Evolutionary conservation across 2,888 invertebrate genomes (phyloP), one percentile per base, ranked within the genome.

Genomic region (Aspidiotus rigidus): DNA sequence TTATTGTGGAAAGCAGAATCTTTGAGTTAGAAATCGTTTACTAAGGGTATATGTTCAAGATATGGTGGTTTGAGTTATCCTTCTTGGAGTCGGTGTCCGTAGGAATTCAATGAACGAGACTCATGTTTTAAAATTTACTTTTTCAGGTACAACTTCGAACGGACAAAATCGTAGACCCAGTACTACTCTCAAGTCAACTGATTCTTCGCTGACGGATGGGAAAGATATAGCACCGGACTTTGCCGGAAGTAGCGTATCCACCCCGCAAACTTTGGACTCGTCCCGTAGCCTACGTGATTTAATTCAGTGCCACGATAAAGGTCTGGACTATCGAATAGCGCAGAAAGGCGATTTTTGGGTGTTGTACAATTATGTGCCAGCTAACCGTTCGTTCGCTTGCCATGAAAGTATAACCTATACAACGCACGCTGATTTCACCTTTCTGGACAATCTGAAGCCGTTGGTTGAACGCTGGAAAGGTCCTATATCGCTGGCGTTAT

Each of bases 391-490:
- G 62, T 74, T 74, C 72, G 73, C 72, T 76, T 93, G 93, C 79
- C 88, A 90, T 79, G 90, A 92, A 79, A 86, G 86, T 74, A 84
- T 94, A 73, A 94, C 94, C 1, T 93, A 93, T 77, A 92, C 93
- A 49, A 94, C 94, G 13, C 94, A 94, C 78, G 92, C 90, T 7
- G 93, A 93, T 76, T 91, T 86, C 80, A 90, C 92, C 74, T 94
- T 93, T 81, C 83, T 94, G 76, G 90, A 93, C 79, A 94, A 95
- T 79, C 82, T 93, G 75, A 84, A 86, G 77, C 90, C 92, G 71
- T 81, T 95, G 75, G 80, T 93, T 77, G 87, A 90, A 77, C 83
- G 88, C 80, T 94, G 93, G 93, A 84, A 85, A 77, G 92, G 91
- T 1, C 93, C 93, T 1, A 81, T 94, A 72, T 92, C 92, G 76